phyloP scores from a whole-genome alignment of 2,113 vertebrate species.

The Rhynchomys soricoides region DNA sequence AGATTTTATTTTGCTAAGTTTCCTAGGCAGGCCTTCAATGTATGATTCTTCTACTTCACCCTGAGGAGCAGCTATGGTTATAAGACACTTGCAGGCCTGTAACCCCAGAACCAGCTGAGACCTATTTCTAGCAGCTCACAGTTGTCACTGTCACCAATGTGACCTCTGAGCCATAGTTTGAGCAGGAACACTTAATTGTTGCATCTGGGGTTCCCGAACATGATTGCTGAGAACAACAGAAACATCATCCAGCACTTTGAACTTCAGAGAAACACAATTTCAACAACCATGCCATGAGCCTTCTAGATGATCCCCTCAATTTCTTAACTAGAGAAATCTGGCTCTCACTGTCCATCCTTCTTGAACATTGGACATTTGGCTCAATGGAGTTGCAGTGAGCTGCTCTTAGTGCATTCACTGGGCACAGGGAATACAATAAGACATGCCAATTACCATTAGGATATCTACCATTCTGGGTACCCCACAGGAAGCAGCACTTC shows the following conservation, averaged over 20 bases:
- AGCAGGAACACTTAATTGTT: background rate
- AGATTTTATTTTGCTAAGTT: background rate
- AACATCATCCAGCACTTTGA: background rate
- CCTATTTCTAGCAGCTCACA: background rate
- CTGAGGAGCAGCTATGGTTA: background rate
- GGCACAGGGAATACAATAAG: rapidly evolving
- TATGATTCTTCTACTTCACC: background rate
- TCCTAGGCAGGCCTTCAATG: background rate
- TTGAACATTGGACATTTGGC: background rate
- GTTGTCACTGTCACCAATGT: background rate
- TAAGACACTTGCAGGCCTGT: background rate
- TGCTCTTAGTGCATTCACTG: background rate
- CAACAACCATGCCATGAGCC: background rate
- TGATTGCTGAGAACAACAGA: too few species aligned
- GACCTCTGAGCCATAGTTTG: background rate
- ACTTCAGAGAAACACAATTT: background rate
- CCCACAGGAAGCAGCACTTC: background rate
- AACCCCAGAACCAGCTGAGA: background rate
- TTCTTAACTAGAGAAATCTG: background rate
- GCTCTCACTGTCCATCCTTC: background rate
- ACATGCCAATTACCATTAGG: rapidly evolving
- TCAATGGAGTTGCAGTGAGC: rapidly evolving
- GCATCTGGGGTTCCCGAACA: background rate
- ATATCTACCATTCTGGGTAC: rapidly evolving
- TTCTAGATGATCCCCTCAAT: background rate